Percentiles rank a stretch among this genome's conserved stretches.
These are phyloP conservation scores for Daubentonia madagascariensis DNA, from an alignment of 2,113 vertebrate species.

Conservation along the genomic window DNA sequence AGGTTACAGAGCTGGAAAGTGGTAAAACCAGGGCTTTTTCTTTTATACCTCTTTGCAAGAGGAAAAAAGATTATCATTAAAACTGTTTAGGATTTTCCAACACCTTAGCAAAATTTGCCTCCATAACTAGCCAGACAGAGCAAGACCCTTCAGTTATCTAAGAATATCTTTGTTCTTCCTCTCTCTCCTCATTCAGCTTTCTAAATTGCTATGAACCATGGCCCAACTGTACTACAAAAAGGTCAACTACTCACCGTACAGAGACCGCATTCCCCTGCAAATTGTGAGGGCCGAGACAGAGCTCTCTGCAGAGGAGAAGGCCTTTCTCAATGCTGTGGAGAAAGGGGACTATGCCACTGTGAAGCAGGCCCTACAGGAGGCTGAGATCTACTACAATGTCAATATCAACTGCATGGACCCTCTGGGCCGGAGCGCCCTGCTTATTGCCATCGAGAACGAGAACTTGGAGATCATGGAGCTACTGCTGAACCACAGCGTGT, in stretches of 20 bases:
- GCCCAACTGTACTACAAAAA: conserved; percentile 99
- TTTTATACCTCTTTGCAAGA: not conserved
- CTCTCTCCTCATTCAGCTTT: conserved; percentile 70
- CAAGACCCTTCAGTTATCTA: conserved; percentile 13
- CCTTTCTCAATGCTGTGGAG: conserved; percentile 96
- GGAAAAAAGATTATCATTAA: not conserved
- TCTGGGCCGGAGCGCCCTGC: conserved; percentile 94
- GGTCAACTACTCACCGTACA: conserved; percentile 95
- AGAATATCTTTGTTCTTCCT: conserved; percentile 28
- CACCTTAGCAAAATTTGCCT: not conserved
- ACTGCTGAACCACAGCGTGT: conserved; percentile 92
- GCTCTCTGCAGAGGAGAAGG: conserved; percentile 93
- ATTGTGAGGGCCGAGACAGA: conserved; percentile 97
- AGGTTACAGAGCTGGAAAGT: not conserved
- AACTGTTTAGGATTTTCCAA: not conserved
- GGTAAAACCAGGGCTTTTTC: not conserved
- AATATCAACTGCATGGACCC: conserved; percentile 99
- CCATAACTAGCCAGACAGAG: not conserved
- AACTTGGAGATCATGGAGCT: conserved; percentile 99
- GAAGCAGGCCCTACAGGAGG: conserved; percentile 94
- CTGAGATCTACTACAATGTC: conserved; percentile 99
- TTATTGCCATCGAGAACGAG: conserved; percentile 99
- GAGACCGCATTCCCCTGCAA: conserved; percentile 96
- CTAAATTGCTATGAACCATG: conserved; percentile 87
- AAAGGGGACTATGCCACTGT: conserved; percentile 98